Conservation (phyloP, 2,113 vertebrate species). For the Eleginops maclovinus region DNA sequence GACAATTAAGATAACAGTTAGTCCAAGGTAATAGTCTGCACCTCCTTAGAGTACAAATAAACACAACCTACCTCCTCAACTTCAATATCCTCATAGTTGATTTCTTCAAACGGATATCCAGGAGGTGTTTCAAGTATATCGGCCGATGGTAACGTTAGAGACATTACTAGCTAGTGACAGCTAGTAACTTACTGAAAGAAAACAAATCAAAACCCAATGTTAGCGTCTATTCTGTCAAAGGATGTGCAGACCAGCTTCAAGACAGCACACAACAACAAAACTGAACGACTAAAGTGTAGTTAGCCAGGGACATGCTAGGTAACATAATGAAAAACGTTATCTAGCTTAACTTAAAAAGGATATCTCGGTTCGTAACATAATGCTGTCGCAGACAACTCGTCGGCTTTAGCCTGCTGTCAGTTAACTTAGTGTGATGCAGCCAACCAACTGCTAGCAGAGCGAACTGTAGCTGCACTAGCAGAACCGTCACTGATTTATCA, state of each 20-base stretch:
- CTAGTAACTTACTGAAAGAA: conserved; percentile 70
- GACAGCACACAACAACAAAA: background rate
- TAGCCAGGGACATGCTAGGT: background rate
- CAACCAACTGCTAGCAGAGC: conserved; percentile 24
- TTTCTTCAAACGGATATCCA: conserved; percentile 97
- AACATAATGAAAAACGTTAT: background rate
- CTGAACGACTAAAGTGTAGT: background rate
- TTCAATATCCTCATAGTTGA: conserved; percentile 95
- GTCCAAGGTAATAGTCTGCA: background rate
- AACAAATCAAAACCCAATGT: background rate
- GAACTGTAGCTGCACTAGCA: conserved; percentile 19
- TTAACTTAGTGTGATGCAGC: conserved; percentile 17
- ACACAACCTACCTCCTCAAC: conserved; percentile 92
- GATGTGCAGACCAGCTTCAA: background rate
- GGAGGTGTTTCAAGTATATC: conserved; percentile 95
- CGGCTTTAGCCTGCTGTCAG: conserved; percentile 23
- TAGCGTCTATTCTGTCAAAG: background rate
- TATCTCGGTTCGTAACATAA: background rate
- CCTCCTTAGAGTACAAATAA: background rate
- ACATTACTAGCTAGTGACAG: conserved; percentile 84
- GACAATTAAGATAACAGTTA: background rate
- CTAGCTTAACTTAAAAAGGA: background rate
- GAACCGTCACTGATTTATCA: background rate
- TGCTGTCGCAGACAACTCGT: background rate
- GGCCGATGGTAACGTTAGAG: conserved; percentile 83